Base-by-base conservation (phyloP, 2,797 vertebrate genomes). In the Chanos chanos region DNA sequence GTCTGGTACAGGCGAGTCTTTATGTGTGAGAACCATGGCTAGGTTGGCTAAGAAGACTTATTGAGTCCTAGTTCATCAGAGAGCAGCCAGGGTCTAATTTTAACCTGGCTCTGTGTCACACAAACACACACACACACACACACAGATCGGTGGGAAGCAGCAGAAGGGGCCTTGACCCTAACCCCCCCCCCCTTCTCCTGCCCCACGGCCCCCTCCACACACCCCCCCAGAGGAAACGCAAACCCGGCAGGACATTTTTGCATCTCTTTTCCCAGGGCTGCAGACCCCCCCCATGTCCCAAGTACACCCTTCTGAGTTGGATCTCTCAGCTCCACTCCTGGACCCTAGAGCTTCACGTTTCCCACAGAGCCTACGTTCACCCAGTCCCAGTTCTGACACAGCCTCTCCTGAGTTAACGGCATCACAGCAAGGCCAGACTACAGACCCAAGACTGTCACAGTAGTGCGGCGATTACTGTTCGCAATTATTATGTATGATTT, bases 61-160 rank as follows among this genome's bases (percentile, higher is more conserved):
- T n/a, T n/a, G n/a, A n/a, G n/a, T n/a, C n/a, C n/a, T 27, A 51
- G 88, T 85, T 86, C 85, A 85, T 83, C 86, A 3, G 15, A 41
- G 88, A 84, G 87, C 85, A 85, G 83, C 86, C 86, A 89, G 86
- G 74, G 77, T 85, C 87, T 92, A 90, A 92, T 90, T 91, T 91
- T 90, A 89, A 89, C 85, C 33, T 53, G 2, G 9, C 83, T 75
- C 86, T 85, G 88, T 84, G 86, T 91, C 27, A 28, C 27, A 28
- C 28, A 28, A 27, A 7, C 27, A 25, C 6, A 1, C 25, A 25
- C 6, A 25, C 25, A 25, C 25, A n/a, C 16, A 41, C 5, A 16
- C 33, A 10, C 86, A 86, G 88, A 86, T 85, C 87, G 88, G 86
- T 93, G 92, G 92, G 91, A 92, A 93, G 88, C 89, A 89, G 87